Base-by-base conservation (phyloP, 2,113 vertebrate species). In the Pandion haliaetus region DNA sequence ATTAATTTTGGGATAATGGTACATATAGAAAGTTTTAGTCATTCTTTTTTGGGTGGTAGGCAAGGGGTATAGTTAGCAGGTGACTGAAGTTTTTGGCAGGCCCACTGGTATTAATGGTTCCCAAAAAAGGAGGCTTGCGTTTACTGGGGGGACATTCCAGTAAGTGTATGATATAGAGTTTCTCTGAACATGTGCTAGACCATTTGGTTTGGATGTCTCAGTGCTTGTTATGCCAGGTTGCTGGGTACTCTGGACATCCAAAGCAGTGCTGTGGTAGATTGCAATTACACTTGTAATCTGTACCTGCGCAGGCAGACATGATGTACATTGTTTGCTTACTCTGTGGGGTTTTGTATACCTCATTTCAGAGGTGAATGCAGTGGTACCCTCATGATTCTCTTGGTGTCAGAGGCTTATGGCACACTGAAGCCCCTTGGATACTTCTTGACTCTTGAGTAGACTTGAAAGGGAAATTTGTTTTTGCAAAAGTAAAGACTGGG, bases 191-290 rank as follows among this genome's bases (percentile, higher is more conserved):
- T 61, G 87, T 87, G 87, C 78, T 80, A 4, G 77, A 32, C 15
- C 82, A 61, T 87, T 96, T 90, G 96, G 78, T 90, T 44, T 87
- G 87, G 81, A 34, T 72, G 54, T 47, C 82, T 93, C 63, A 5
- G 5, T 86, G 93, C 93, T 95, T 94, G 90, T 96, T 86, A 36
- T 25, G 69, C 85, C 95, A 94, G 66, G 96, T 94, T 96, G 95
- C 95, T 91, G 95, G 78, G 90, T 45, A 69, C 82, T 80, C 49
- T 38, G 80, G 58, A 57, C 86, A 80, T 76, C 54, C 54, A 29
- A 26, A 54, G 92, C 81, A 94, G 86, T 4, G 1, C 42, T 3
- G 57, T 45, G 65, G 7, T 40, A 1, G 42, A 52, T 80, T 57
- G 47, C 40, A 47, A 1, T 29, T 34, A 25, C 14, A 1, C 5